Evolutionary conservation across 2,797 vertebrate genomes (phyloP).

Genomic region (Hippoglossus hippoglossus): DNA sequence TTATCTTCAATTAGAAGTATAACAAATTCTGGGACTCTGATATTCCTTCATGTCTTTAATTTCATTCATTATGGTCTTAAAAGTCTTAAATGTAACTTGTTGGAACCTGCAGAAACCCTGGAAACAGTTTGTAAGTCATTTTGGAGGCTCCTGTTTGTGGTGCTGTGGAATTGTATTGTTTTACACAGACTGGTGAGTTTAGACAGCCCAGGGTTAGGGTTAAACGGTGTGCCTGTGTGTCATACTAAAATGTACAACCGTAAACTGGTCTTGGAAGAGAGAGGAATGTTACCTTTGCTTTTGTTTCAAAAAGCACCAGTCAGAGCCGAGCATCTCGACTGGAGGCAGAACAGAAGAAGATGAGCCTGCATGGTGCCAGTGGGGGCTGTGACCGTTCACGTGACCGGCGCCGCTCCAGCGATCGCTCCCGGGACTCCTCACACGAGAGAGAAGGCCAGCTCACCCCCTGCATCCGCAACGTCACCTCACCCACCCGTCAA

Average conservation of each 20-base stretch:
- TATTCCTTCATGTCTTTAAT: too few species aligned
- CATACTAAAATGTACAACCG: not conserved
- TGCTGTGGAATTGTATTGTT: not conserved
- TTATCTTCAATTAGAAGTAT: too few species aligned
- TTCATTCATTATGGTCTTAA: too few species aligned
- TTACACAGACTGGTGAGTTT: not conserved
- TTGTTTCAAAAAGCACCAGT: conserved; percentile 81
- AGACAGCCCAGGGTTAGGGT: not conserved
- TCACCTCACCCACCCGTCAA: conserved; percentile 97
- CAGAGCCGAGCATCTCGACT: conserved; percentile 86
- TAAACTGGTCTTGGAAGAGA: not conserved
- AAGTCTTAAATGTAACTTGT: too few species aligned
- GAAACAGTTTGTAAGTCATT: not conserved
- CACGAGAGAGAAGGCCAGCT: conserved; percentile 98
- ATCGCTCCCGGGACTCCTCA: conserved; percentile 97
- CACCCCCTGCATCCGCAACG: conserved; percentile 97
- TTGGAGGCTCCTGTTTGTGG: not conserved
- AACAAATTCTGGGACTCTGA: too few species aligned
- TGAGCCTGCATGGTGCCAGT: conserved; percentile 95
- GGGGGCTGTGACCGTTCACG: conserved; percentile 94
- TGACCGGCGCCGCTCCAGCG: conserved; percentile 95
- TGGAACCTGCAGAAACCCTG: too few species aligned
- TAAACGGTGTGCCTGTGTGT: not conserved
- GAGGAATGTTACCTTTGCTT: conserved; percentile 27
- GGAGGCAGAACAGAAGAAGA: conserved; percentile 88